A percentile compares a stretch with the other conserved stretches of the same genome.
Evolutionary conservation across 2,888 invertebrate species (phyloP).

Genomic region (Orchestes rusci): DNA sequence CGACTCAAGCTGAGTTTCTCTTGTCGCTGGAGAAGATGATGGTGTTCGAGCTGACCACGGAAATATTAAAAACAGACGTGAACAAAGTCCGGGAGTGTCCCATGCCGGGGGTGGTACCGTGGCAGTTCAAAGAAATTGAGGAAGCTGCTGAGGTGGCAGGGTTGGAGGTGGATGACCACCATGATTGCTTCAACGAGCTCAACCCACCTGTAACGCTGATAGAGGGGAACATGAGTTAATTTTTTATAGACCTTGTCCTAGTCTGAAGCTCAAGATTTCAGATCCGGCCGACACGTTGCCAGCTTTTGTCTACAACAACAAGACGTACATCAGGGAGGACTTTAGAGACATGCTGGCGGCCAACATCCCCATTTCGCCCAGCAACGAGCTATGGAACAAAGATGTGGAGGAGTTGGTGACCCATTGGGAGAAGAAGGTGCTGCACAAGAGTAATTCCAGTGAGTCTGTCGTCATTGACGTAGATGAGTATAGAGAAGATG

Average conservation of each 20-base stretch:
- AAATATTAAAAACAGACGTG: slow-evolving; percentile 6
- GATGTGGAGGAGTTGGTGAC: slow-evolving; percentile 35
- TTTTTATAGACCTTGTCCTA: not conserved
- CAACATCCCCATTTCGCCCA: slow-evolving; percentile 31
- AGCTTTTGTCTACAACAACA: slow-evolving; percentile 35
- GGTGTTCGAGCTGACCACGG: slow-evolving; percentile 36
- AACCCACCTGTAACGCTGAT: slow-evolving; percentile 22
- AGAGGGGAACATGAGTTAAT: not conserved
- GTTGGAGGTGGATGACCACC: slow-evolving; percentile 30
- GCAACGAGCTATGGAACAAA: slow-evolving; percentile 37
- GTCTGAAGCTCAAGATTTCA: slow-evolving; percentile 1
- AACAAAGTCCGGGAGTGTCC: not conserved
- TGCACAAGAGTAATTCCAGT: not conserved
- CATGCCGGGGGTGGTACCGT: not conserved
- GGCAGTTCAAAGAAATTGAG: not conserved
- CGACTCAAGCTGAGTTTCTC: slow-evolving; percentile 47
- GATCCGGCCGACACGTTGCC: slow-evolving; percentile 31
- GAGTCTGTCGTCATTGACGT: too few species aligned
- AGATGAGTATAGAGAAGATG: too few species aligned
- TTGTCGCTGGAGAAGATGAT: slow-evolving; percentile 37
- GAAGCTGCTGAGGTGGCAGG: slow-evolving; percentile 1
- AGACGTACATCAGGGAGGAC: slow-evolving; percentile 40
- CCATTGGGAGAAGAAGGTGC: slow-evolving; percentile 10
- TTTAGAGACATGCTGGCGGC: slow-evolving; percentile 38
- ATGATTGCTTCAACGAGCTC: slow-evolving; percentile 36